phyloP scores from a whole-genome alignment of 1,140 invertebrate genomes.

The Calosoma granatense region DNA sequence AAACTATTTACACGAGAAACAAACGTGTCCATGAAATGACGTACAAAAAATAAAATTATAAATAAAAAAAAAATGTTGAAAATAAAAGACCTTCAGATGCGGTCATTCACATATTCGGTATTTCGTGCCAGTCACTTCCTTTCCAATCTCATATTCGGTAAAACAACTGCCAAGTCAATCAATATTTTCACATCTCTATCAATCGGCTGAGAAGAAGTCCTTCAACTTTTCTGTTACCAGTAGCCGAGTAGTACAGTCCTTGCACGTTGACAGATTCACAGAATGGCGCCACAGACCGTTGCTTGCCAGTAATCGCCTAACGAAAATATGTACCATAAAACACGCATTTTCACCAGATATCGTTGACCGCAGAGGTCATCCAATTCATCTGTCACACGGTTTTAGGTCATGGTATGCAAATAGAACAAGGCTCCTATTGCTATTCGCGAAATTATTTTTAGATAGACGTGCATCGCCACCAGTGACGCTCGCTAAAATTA shows the following conservation, averaged over 20 bases:
- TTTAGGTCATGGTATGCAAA: not conserved
- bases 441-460: not conserved
- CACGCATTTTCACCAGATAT: no score
- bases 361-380: not conserved
- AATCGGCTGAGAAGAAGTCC: not conserved
- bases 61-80: not conserved
- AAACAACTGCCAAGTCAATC: not conserved
- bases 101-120: not conserved
- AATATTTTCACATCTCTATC: not conserved
- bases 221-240: no score
- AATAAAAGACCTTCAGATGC: not conserved
- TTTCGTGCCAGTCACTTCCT: not conserved
- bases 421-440: not conserved
- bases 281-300: no score
- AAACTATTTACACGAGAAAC: no score
- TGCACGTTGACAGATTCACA: no score
- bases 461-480: not conserved
- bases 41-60: not conserved
- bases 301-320: no score
- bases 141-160: no score
- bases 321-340: no score
- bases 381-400: not conserved
- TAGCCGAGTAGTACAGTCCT: no score
- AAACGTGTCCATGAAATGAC: slow-evolving; percentile 9
- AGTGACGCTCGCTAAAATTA: no score